Evolutionary conservation across 2,888 invertebrate genomes (phyloP), one percentile per base, ranked within the genome.

Genomic region (Byasa hedistus): DNA sequence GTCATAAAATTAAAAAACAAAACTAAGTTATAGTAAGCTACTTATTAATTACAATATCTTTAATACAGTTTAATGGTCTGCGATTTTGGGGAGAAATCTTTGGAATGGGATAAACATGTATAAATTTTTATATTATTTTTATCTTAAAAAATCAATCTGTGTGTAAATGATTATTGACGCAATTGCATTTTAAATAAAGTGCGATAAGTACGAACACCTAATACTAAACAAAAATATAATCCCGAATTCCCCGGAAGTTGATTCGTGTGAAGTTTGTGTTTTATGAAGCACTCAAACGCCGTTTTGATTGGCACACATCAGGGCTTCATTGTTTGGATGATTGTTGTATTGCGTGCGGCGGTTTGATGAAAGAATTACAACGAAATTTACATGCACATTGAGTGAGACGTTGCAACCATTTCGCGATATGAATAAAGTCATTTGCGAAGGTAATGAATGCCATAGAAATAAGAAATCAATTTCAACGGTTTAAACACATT

Each of bases 291-390:
- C 79, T 87, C 85, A 87, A 87, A 81, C 80, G 79, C 72, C 77
- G 80, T 79, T 85, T 80, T 82, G 84, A 85, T 87, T 84, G 83
- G 85, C 84, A 86, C 84, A 86, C 84, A 82, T 78, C 76, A 79
- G 74, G 73, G 72, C 69, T 69, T 59, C 66, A 63, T 57, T 64
- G 70, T 57, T 55, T 65, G 71, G 69, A 75, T 87, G 87, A 89
- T 89, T 84, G 86, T 83, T 71, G 83, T 73, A 83, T 89, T 81
- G 90, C 89, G 88, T 90, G 88, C 76, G 74, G 71, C 75, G 81
- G 81, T 79, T 83, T 86, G 86, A 87, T 88, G 87, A 85, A 81
- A 71, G 74, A 79, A 78, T 79, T 81, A 83, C 87, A 85, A 83
- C 79, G 78, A 81, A 84, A 79, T 80, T 72, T 71, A 73, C 61